Base-by-base conservation (phyloP, 92 coral and sea anemone genomes). In the Blastomussa wellsi region DNA sequence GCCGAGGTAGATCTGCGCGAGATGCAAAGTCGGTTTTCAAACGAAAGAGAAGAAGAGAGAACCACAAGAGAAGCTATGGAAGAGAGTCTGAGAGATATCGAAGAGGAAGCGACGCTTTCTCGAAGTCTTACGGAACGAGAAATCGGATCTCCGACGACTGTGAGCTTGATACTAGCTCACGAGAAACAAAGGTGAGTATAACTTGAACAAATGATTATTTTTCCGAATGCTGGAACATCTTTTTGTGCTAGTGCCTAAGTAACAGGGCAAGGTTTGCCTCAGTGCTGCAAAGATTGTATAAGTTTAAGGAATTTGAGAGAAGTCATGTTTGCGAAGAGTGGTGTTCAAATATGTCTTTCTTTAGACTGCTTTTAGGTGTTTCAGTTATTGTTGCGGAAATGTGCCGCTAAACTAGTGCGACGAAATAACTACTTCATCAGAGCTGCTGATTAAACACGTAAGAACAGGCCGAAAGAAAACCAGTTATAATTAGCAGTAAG, bases 51-150 rank as follows among this genome's bases (percentile, higher is more conserved):
- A 11, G 94, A 95, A 26, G 96, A 93, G 59, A 81, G 83, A 3
- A 88, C 93, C 11, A 97, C 94, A 31, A 80, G 91, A 72, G 98
- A 94, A 31, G 91, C 95, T 0, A 91, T 97, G 91, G 74, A 85
- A 81, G 99, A 97, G 74, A 94, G 93, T 66, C 82, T 94, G 11
- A 89, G 91, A 69, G 98, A 94, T 82, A 88, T 94, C 82, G 98
- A 94, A 66, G 98, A 94, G 67, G 98, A 94, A 59, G 93, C 95
- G n/a, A 86, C 87, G 79, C 91, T 94, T 42, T 93, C 95, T 35
- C 90, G 89, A 76, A 94, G 95, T 86, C 81, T 94, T 59, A 79
- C 95, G 17, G 93, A 88, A 68, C 88, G 88, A 79, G 92, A 94
- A 86, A 89, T 92, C 80, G 79, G 73, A 20, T 89, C 82, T 66